phyloP scores from a whole-genome alignment of 2,797 vertebrate genomes.

The Myotis daubentonii region DNA sequence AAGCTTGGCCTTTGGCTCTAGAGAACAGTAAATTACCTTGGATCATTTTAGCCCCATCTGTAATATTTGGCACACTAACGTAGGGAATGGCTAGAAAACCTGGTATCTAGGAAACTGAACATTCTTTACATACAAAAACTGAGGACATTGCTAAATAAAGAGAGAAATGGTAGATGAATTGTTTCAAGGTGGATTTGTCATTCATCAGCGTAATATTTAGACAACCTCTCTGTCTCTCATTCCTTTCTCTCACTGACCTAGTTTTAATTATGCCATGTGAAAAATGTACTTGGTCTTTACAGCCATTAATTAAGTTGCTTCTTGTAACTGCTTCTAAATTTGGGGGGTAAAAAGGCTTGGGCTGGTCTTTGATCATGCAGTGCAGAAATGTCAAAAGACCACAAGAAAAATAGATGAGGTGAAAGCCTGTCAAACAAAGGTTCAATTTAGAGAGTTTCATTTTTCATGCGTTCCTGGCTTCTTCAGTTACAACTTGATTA shows the following conservation, averaged over 20 bases:
- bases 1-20: conserved; percentile 7
- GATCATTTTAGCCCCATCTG: conserved; percentile 45
- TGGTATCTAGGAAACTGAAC: conserved; percentile 39
- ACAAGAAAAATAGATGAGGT: conserved; percentile 63
- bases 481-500: conserved; percentile 76
- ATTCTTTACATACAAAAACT: conserved; percentile 55
- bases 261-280: conserved; percentile 79
- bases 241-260: conserved; percentile 76
- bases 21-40: conserved; percentile 31
- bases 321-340: conserved; percentile 76
- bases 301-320: conserved; percentile 78
- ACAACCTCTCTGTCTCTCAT: conserved; percentile 69
- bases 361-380: conserved; percentile 79
- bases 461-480: conserved; percentile 71
- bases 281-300: conserved; percentile 73
- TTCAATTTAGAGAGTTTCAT: conserved; percentile 77
- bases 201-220: conserved; percentile 80
- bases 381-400: conserved; percentile 78
- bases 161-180: conserved; percentile 71
- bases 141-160: conserved; percentile 67
- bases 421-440: conserved; percentile 77
- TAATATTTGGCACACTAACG: background rate
- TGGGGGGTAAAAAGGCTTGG: conserved; percentile 57
- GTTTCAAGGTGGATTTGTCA: conserved; percentile 68
- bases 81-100: conserved; percentile 26